Evolutionary conservation across 2,888 invertebrate genomes (phyloP).

Genomic region (Neelides folsomi): DNA sequence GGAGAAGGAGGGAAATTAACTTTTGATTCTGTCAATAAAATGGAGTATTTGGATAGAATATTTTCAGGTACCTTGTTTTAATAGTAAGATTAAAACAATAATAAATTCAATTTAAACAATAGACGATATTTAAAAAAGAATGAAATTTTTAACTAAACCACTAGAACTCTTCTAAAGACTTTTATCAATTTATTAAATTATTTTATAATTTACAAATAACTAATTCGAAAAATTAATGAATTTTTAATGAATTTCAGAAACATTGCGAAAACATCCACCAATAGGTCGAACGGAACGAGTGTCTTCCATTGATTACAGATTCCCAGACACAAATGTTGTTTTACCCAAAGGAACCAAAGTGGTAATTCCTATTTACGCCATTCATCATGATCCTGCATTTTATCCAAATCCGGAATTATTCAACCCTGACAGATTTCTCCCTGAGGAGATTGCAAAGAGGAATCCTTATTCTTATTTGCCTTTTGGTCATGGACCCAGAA

Average conservation of each 20-base stretch:
- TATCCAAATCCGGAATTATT: conserved; percentile 49
- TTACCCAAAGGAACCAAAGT: conserved; percentile 40
- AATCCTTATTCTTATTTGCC: conserved; percentile 39
- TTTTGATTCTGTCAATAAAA: not conserved
- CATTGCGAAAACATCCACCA: conserved; percentile 41
- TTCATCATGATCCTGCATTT: conserved; percentile 49
- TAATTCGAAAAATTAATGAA: too few relatives aligned
- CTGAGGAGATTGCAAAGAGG: conserved; percentile 35
- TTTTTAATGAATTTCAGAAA: too few relatives aligned
- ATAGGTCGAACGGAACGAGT: conserved; percentile 36
- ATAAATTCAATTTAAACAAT: too few relatives aligned
- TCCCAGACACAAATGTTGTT: conserved; percentile 37
- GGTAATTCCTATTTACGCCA: conserved; percentile 45
- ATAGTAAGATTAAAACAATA: conserved; percentile 41
- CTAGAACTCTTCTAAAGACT: too few relatives aligned
- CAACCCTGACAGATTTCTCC: conserved; percentile 42
- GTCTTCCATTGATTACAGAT: conserved; percentile 36
- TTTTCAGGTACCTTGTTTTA: conserved; percentile 18
- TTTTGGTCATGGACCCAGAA: conserved; percentile 41
- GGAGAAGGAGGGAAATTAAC: conserved; percentile 2
- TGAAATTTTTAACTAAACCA: too few relatives aligned
- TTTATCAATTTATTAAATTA: too few relatives aligned
- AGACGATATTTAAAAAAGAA: too few relatives aligned
- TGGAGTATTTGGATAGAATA: not conserved
- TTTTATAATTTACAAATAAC: too few relatives aligned